phyloP scores from a whole-genome alignment of 2,113 vertebrate genomes.

The Protomyctophum bolini region DNA sequence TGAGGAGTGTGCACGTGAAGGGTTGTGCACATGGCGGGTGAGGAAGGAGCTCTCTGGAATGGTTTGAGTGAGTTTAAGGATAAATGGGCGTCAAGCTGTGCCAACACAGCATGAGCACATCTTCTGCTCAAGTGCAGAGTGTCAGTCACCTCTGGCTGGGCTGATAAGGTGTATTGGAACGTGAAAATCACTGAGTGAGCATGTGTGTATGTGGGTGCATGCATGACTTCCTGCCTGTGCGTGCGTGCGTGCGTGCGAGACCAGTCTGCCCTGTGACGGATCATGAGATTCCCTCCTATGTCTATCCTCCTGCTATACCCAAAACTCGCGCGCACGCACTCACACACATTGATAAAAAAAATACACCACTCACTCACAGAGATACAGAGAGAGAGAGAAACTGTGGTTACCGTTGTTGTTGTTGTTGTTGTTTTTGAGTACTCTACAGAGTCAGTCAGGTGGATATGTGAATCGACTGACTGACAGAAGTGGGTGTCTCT shows the following conservation, averaged over 20 bases:
- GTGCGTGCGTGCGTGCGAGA: conserved; percentile 1
- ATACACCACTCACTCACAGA: conserved; percentile 5
- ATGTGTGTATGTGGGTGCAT: conserved; percentile 23
- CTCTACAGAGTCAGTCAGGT: conserved; percentile 7
- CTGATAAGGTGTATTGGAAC: conserved; percentile 60
- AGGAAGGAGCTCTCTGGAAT: conserved; percentile 31
- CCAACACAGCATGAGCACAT: conserved; percentile 62
- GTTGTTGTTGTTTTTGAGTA: conserved; percentile 7
- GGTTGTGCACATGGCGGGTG: conserved; percentile 8
- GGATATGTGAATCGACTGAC: conserved; percentile 27
- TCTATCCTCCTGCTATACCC: not conserved
- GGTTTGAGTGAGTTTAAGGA: conserved; percentile 62
- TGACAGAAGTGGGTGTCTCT: conserved; percentile 62
- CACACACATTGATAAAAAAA: conserved; percentile 3
- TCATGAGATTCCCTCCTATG: conserved; percentile 13
- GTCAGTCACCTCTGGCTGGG: conserved; percentile 64
- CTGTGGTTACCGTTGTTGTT: conserved; percentile 11
- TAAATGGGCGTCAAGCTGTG: conserved; percentile 67
- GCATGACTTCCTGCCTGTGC: not conserved
- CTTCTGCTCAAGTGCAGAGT: conserved; percentile 66
- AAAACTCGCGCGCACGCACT: not conserved
- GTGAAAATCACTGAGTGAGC: conserved; percentile 25
- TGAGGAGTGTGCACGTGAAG: conserved; percentile 24
- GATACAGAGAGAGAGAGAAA: conserved; percentile 16
- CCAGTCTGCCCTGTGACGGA: conserved; percentile 24